These are phyloP conservation scores for Xiphias gladius DNA, from an alignment of 2,113 vertebrate genomes.

Conservation along the genomic window DNA sequence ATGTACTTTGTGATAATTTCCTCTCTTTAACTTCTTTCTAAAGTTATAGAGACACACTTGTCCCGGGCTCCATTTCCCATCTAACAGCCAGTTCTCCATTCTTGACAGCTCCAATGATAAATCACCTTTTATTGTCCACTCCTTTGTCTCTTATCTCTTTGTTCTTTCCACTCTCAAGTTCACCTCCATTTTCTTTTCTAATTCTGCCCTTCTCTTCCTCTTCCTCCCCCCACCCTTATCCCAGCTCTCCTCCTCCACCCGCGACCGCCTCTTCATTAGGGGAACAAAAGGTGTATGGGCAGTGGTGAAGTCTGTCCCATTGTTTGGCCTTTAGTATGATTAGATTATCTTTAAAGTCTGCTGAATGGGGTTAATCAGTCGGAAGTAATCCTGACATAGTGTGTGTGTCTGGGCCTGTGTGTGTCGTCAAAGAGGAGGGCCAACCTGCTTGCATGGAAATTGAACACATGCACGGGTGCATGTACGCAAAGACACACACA, in stretches of 20 bases:
- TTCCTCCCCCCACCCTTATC: background rate
- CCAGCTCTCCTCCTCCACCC: conserved; percentile 41
- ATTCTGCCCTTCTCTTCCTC: conserved; percentile 40
- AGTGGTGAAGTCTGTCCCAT: conserved; percentile 75
- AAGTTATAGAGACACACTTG: conserved; percentile 24
- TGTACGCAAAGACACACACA: conserved; percentile 16
- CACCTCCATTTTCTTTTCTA: conserved; percentile 56
- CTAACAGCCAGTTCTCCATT: conserved; percentile 24
- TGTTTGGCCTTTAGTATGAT: conserved; percentile 84
- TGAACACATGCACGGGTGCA: conserved; percentile 44
- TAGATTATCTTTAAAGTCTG: conserved; percentile 84
- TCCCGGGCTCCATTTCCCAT: conserved; percentile 18
- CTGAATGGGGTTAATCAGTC: conserved; percentile 85
- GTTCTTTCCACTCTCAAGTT: conserved; percentile 64
- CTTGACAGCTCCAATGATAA: conserved; percentile 65
- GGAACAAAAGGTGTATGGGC: conserved; percentile 72
- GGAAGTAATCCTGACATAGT: conserved; percentile 82
- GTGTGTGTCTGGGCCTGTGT: conserved; percentile 54
- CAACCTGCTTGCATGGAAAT: conserved; percentile 71
- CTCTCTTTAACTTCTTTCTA: conserved; percentile 9
- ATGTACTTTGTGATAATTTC: conserved; percentile 1
- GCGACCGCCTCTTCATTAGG: conserved; percentile 78
- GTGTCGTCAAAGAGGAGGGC: conserved; percentile 39
- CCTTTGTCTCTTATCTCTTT: conserved; percentile 53
- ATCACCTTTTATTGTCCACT: conserved; percentile 66